These are phyloP conservation scores for Pogona vitticeps DNA, from an alignment of 2,113 vertebrate species.

Conservation along the genomic window DNA sequence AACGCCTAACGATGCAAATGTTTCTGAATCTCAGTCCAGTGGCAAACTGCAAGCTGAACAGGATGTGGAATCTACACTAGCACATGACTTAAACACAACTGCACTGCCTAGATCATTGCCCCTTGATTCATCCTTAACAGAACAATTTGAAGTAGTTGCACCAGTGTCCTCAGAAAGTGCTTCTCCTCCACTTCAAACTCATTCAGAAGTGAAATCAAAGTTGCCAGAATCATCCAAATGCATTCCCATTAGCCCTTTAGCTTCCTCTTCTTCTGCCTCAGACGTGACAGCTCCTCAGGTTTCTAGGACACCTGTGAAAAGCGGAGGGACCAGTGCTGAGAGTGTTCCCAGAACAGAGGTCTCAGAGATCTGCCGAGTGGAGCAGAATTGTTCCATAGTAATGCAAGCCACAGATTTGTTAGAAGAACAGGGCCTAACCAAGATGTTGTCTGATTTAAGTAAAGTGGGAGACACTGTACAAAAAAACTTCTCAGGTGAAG, in stretches of 20 bases:
- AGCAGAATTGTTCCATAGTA: slow-evolving; percentile 56
- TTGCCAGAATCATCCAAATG: slow-evolving; percentile 56
- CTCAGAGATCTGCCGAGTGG: slow-evolving; percentile 49
- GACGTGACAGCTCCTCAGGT: slow-evolving; percentile 60
- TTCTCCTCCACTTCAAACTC: slow-evolving; percentile 49
- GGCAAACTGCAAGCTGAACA: slow-evolving; percentile 45
- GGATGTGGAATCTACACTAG: slow-evolving; percentile 24
- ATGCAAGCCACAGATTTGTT: slow-evolving; percentile 69
- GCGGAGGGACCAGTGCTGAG: slow-evolving; percentile 44
- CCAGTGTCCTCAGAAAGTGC: slow-evolving; percentile 52
- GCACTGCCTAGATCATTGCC: slow-evolving; percentile 41
- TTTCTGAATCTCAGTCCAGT: slow-evolving; percentile 59
- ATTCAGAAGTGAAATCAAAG: slow-evolving; percentile 25
- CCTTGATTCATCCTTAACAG: slow-evolving; percentile 27
- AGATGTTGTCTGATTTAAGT: slow-evolving; percentile 75
- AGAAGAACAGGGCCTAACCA: slow-evolving; percentile 76
- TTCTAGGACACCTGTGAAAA: slow-evolving; percentile 54
- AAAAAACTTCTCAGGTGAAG: slow-evolving; percentile 64
- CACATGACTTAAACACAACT: not conserved
- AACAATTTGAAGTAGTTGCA: slow-evolving; percentile 51
- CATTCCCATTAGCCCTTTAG: slow-evolving; percentile 38
- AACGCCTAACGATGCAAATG: rapidly evolving
- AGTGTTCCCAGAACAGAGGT: slow-evolving; percentile 62
- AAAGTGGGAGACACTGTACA: slow-evolving; percentile 69
- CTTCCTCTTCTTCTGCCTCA: slow-evolving; percentile 45